phyloP scores from a whole-genome alignment of 2,113 vertebrate species.

The Conger conger region DNA sequence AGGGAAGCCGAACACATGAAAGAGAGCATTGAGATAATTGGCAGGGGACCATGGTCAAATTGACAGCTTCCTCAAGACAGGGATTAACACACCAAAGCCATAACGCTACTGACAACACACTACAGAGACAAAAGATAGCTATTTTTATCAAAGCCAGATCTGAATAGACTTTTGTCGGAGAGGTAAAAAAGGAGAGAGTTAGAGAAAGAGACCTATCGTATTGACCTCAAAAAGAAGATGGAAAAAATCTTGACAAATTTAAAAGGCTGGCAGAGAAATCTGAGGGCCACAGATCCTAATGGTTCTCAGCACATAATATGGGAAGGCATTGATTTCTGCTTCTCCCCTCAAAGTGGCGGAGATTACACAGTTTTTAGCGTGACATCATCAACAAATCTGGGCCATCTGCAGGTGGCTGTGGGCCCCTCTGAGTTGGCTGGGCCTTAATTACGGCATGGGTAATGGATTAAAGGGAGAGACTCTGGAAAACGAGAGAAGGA shows the following conservation, averaged over 20 bases:
- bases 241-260: constrained; percentile 9
- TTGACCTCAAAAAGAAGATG: constrained; percentile 3
- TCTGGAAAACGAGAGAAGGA: not conserved
- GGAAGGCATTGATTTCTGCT: constrained; percentile 23
- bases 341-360: constrained; percentile 17
- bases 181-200: constrained; percentile 31
- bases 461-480: constrained; percentile 18
- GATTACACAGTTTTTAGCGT: constrained; percentile 20
- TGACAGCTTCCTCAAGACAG: constrained; percentile 36
- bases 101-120: constrained; percentile 4
- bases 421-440: constrained; percentile 16
- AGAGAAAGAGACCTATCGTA: constrained; percentile 41
- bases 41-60: constrained; percentile 32
- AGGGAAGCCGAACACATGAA: constrained; percentile 33
- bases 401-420: constrained; percentile 6
- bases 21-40: constrained; percentile 36
- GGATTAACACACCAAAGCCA: constrained; percentile 31
- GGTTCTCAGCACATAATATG: constrained; percentile 11
- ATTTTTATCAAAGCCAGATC: constrained; percentile 29
- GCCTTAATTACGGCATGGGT: constrained; percentile 20
- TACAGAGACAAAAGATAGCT: constrained; percentile 38
- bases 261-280: not conserved
- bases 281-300: constrained; percentile 8
- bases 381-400: constrained; percentile 11
- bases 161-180: constrained; percentile 32